A percentile compares a stretch with the other conserved stretches of the same genome.
Evolutionary conservation across 2,113 vertebrate species (phyloP).

Genomic region (Clinocottus analis): DNA sequence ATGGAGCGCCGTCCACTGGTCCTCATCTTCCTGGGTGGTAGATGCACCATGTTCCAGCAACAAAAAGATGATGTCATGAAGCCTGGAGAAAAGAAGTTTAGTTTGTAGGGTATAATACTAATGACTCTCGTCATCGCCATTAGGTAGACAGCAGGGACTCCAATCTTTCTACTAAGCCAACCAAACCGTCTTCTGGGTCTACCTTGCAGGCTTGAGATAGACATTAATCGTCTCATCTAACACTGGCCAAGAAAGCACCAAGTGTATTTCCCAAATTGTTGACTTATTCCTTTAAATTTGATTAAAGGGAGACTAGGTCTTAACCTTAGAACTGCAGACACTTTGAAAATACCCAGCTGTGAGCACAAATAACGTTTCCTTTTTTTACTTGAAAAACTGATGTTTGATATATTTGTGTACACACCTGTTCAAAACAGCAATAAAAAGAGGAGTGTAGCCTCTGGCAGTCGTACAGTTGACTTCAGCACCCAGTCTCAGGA

Average conservation of each 20-base stretch:
- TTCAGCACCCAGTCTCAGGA: constrained; percentile 80
- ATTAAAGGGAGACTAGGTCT: background rate
- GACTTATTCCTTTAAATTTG: background rate
- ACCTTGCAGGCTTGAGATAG: background rate
- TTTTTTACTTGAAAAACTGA: background rate
- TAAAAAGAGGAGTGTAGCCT: constrained; percentile 85
- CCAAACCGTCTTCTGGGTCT: background rate
- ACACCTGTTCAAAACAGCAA: constrained; percentile 82
- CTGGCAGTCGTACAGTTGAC: constrained; percentile 79
- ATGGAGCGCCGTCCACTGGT: constrained; percentile 86
- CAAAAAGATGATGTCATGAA: constrained; percentile 78
- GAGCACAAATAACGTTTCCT: background rate
- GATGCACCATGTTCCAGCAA: constrained; percentile 79
- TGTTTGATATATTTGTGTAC: constrained; percentile 17
- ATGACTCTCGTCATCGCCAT: background rate
- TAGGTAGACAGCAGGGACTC: background rate
- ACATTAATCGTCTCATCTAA: background rate
- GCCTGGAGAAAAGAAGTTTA: constrained; percentile 52
- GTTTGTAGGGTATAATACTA: background rate
- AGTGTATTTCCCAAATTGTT: background rate
- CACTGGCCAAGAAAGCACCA: background rate
- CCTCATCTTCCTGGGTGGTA: constrained; percentile 78
- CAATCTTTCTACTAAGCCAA: background rate
- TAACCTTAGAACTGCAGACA: background rate
- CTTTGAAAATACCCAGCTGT: background rate